Conservation (phyloP, 2,888 invertebrate species). For the Sussaba pulchella region DNA sequence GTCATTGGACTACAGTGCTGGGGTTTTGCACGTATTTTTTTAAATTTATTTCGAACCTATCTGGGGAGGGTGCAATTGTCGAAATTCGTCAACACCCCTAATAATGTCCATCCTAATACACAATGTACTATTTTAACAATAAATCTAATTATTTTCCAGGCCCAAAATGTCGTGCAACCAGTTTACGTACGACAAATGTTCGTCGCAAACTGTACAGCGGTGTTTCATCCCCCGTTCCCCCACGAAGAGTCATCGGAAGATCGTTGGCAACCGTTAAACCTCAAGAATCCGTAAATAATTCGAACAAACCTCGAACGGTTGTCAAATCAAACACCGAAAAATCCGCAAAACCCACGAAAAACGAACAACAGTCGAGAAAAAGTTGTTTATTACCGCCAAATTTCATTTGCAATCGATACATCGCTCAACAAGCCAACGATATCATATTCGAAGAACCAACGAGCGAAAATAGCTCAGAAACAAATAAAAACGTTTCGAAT, state of each 20-base stretch:
- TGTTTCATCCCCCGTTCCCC: constrained; percentile 4
- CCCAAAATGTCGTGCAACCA: not conserved
- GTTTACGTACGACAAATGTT: constrained; percentile 20
- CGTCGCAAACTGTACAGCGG: constrained; percentile 45
- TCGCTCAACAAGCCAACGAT: not conserved
- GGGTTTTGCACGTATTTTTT: too few species aligned
- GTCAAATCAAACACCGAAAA: constrained; percentile 3
- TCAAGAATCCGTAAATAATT: not conserved
- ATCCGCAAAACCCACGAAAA: not conserved
- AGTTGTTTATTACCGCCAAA: constrained; percentile 48
- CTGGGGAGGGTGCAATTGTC: too few species aligned
- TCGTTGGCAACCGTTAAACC: not conserved
- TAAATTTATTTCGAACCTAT: too few species aligned
- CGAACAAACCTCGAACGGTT: not conserved
- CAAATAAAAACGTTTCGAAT: not conserved
- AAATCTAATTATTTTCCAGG: constrained; percentile 12
- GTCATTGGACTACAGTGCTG: too few species aligned
- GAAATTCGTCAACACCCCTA: too few species aligned
- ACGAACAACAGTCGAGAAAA: constrained; percentile 3
- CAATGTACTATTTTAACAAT: not conserved
- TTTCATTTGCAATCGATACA: constrained; percentile 47
- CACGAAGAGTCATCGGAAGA: not conserved
- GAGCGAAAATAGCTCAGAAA: not conserved
- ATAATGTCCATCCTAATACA: too few species aligned
- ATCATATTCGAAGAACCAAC: constrained; percentile 34